Base-by-base conservation (phyloP, 1,140 invertebrate genomes). In the Heterodera carotae region DNA sequence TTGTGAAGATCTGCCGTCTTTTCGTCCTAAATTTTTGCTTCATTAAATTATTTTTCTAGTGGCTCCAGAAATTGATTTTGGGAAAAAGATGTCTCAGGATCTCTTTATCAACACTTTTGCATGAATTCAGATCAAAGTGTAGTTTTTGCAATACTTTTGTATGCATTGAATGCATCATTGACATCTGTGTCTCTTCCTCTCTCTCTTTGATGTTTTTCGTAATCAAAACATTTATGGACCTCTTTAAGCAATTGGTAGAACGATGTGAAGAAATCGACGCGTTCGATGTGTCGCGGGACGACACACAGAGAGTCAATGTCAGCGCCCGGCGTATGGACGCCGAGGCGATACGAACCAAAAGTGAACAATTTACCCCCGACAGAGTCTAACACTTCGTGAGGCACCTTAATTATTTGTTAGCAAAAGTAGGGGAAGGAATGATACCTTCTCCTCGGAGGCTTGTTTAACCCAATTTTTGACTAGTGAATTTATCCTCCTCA, bases 231-330 rank as follows among this genome's bases (percentile, higher is more conserved):
- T 22, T 90, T n/a, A n/a, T n/a, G n/a, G n/a, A 93, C 92, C 87
- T 92, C 89, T 88, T 93, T 94, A 3, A 99, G 89, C 67, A 96
- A 89, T 69, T 98, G 94, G 88, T 93, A 94, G 89, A 99, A 99
- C 0, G 94, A 93, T 15, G 91, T 90, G 88, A 99, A 99, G 89
- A 98, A 99, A 89, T 99, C 97, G 1, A 90, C 88, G 67, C 97
- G 91, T 82, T 94, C 93, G 67, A 99, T 93, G 89, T 99, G 96
- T 77, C 95, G 90, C 2, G 97, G 97, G 34, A 94, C 96, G 48
- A 99, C 95, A 90, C 96, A 98, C 0, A 99, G 88, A 0, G 97
- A 96, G 90, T 99, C 97, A 87, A 99, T 99, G 92, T 99, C 97
- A 84, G 96, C 97, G 62, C 96, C 91, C 89, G 90, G 89, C 5